These are phyloP conservation scores for Takifugu rubripes DNA, from an alignment of 2,797 vertebrate species.

Conservation along the genomic window DNA sequence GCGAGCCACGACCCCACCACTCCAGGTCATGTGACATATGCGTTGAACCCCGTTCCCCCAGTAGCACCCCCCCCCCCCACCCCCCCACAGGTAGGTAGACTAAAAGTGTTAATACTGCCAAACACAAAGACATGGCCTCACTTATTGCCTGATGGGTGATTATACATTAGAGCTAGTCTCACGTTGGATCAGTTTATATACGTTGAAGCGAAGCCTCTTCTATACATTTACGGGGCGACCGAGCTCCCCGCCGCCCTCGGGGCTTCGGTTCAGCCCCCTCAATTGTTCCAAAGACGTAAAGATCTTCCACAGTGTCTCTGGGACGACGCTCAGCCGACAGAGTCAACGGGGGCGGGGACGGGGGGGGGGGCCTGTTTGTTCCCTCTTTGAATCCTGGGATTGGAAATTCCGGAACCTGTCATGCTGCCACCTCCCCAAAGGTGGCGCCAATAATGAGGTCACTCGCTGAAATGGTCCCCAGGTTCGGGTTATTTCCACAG, in stretches of 20 bases:
- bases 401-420: conserved; percentile 46
- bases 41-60: conserved; percentile 8
- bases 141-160: conserved; percentile 76
- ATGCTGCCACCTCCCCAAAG: conserved; percentile 60
- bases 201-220: conserved; percentile 42
- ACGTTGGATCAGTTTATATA: conserved; percentile 27
- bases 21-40: conserved; percentile 27
- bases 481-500: conserved; percentile 99
- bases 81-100: conserved; percentile 20
- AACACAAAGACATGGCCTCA: conserved; percentile 71
- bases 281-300: conserved; percentile 6
- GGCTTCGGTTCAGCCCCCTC: conserved; percentile 32
- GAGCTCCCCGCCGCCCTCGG: conserved; percentile 7
- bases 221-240: conserved; percentile 49
- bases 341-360: too few relatives aligned
- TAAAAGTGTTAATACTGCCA: conserved; percentile 68
- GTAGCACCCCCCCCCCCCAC: not conserved
- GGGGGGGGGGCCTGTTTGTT: not conserved
- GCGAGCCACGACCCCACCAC: conserved; percentile 27
- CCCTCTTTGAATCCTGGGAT: conserved; percentile 32
- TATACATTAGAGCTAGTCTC: conserved; percentile 47
- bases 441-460: conserved; percentile 93
- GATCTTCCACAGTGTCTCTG: not conserved
- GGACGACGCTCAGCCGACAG: too few relatives aligned
- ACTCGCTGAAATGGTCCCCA: conserved; percentile 92